These are phyloP conservation scores for Parochlus steinenii DNA, from an alignment of 2,888 invertebrate genomes.

Conservation along the genomic window DNA sequence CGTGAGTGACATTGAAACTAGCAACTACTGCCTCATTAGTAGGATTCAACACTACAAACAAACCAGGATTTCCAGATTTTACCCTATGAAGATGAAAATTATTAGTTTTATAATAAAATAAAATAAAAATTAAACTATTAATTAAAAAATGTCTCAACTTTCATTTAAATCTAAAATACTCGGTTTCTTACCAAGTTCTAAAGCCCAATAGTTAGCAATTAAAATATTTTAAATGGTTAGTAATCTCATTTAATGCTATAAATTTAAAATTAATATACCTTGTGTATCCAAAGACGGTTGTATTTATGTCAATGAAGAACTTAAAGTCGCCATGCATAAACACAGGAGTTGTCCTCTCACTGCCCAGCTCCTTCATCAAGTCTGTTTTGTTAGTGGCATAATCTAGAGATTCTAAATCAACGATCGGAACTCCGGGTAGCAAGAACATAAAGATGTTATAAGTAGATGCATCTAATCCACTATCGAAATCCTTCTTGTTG, in stretches of 20 bases:
- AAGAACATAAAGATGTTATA: conserved; percentile 52
- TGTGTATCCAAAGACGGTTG: conserved; percentile 44
- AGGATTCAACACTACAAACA: conserved; percentile 54
- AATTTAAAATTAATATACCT: conserved; percentile 39
- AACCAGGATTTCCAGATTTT: conserved; percentile 58
- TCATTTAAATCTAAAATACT: conserved; percentile 1
- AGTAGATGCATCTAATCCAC: conserved; percentile 23
- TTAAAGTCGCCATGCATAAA: conserved; percentile 44
- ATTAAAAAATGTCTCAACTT: not conserved
- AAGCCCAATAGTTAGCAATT: conserved; percentile 1
- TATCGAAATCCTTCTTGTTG: not conserved
- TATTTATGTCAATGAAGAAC: conserved; percentile 32
- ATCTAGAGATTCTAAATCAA: conserved; percentile 24
- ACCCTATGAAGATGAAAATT: conserved; percentile 33
- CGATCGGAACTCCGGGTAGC: conserved; percentile 61
- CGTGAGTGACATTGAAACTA: conserved; percentile 35
- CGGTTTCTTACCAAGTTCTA: conserved; percentile 13
- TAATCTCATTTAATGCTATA: conserved; percentile 4
- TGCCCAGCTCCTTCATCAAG: conserved; percentile 22
- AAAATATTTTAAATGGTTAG: not conserved
- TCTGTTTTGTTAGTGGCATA: conserved; percentile 19
- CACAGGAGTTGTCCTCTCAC: conserved; percentile 36
- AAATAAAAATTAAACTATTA: not conserved
- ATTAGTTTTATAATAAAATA: conserved; percentile 11
- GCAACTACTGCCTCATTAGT: conserved; percentile 31